Conservation (phyloP, 1,140 invertebrate genomes). For the Saccostrea echinata region DNA sequence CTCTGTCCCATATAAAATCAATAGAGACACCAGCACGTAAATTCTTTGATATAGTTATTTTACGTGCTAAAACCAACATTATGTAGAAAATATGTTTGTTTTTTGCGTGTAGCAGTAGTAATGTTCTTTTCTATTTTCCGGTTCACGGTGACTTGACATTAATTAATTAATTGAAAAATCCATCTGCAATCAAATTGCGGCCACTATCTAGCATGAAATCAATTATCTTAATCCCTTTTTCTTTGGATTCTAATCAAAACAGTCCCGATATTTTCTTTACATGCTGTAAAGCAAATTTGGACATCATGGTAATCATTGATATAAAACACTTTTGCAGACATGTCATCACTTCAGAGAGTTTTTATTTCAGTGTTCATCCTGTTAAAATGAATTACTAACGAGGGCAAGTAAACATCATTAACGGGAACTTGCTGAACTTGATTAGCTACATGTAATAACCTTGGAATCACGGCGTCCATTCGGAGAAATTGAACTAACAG, state of each 20-base stretch:
- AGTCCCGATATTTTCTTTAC: background rate
- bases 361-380: background rate
- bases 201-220: background rate
- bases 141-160: background rate
- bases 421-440: no score
- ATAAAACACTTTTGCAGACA: background rate
- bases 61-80: no score
- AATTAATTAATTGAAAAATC: constrained; percentile 1
- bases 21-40: no score
- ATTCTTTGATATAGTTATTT: no score
- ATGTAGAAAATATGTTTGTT: no score
- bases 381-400: no score
- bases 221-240: background rate
- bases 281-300: background rate
- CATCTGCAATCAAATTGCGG: background rate
- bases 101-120: no score
- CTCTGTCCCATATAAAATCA: no score
- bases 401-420: no score
- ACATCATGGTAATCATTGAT: background rate
- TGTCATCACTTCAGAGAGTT: background rate
- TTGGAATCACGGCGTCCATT: no score
- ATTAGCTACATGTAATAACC: no score
- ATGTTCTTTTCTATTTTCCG: background rate
- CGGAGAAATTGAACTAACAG: no score
- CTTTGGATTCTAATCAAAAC: background rate